Base-by-base conservation (phyloP, 2,888 invertebrate genomes). In the Troilus luridus region DNA sequence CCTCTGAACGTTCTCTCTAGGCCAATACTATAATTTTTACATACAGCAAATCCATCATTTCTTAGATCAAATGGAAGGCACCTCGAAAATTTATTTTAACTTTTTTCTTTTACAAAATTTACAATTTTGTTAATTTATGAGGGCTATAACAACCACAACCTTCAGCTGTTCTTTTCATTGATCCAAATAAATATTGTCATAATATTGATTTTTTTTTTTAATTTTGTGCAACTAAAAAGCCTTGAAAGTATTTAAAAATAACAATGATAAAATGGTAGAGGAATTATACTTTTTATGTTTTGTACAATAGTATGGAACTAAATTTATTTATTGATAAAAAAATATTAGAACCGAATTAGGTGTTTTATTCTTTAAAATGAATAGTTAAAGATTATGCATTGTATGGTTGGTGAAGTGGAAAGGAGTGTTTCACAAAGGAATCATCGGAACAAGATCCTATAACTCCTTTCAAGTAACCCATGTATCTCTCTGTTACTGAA, bases 381-480 rank as follows among this genome's bases (percentile, higher is more conserved):
- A 17, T 41, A 77, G 72, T 27, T 7, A 27, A 77, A 0, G 72
- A 77, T 17, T 77, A 41, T 19, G 41, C 8, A 41, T 41, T 77
- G 17, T 41, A 19, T 77, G 27, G 27, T 77, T 41, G 17, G 17
- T 77, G 72, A 77, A 77, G 72, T 41, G 27, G 72, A 9, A 77
- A 77, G 19, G 72, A 77, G 21, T 77, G 72, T 27, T 77, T 77
- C 27, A 77, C 41, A 7, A 41, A 77, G 7, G 41, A 41, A 77
- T 77, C 27, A 41, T 41, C 27, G 17, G 72, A 41, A 17, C 72
- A 41, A 77, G 27, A 14, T 77, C 72, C 72, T 77, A 77, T 19
- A 77, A 77, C 41, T 17, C 72, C 72, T 77, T 77, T 14, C 72
- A 77, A 27, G 41, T 77, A 77, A 17, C 72, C 72, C 41, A 77